Evolutionary conservation across 1,140 invertebrate genomes (phyloP).

Genomic region (Sinella curviseta): DNA sequence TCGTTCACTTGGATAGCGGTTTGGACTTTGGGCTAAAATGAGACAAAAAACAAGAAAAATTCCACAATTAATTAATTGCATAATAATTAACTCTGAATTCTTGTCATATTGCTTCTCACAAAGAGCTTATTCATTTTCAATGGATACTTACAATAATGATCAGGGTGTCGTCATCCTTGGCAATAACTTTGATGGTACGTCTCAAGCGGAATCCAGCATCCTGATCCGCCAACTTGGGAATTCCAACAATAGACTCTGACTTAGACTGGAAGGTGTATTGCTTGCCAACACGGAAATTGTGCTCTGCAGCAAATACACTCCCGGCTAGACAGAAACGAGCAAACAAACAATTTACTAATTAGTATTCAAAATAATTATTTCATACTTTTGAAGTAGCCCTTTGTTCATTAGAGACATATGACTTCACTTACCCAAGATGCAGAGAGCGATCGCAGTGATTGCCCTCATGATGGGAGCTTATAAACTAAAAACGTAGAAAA

Average conservation of each 20-base stretch:
- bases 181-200: background rate
- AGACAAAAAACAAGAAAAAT: background rate
- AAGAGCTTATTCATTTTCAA: too few relatives aligned
- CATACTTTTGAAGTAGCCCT: background rate
- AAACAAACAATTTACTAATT: background rate
- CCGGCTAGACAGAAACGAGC: background rate
- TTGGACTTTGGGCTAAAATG: background rate
- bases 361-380: slow-evolving; percentile 2
- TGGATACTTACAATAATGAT: slow-evolving; percentile 1
- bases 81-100: too few relatives aligned
- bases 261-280: slow-evolving; percentile 5
- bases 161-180: slow-evolving; percentile 3
- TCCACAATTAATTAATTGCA: background rate
- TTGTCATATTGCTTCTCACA: too few relatives aligned
- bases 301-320: slow-evolving; percentile 22
- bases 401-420: background rate
- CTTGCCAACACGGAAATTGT: slow-evolving; percentile 24
- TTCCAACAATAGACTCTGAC: background rate
- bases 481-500: background rate
- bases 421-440: slow-evolving; percentile 9
- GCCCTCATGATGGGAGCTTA: slow-evolving; percentile 21
- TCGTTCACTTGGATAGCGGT: background rate
- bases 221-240: slow-evolving; percentile 11
- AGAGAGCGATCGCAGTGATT: slow-evolving; percentile 18
- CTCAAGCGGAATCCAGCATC: background rate